Percentiles rank a stretch among this genome's conserved stretches.
These are phyloP conservation scores for Lasioglossum pauxillum DNA, from an alignment of 2,888 invertebrate genomes.

Conservation along the genomic window DNA sequence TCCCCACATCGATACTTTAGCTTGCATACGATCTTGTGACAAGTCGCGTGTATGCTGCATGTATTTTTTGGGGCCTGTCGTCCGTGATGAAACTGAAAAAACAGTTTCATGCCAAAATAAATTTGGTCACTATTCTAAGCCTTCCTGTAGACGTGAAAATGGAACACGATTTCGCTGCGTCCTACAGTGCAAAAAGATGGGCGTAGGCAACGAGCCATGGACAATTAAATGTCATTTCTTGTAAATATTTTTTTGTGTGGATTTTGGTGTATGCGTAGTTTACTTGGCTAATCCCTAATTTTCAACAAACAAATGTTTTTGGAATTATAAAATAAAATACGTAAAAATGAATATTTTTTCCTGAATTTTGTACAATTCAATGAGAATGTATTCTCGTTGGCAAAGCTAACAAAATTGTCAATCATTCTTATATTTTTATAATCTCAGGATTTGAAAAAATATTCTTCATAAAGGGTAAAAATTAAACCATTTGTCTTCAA, in stretches of 20 bases:
- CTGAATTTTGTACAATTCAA: too few species aligned
- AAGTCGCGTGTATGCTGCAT: background rate
- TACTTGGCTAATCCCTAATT: background rate
- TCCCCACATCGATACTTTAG: conserved; percentile 44
- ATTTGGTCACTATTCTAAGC: background rate
- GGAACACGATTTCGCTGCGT: background rate
- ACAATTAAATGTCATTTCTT: background rate
- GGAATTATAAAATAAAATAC: background rate
- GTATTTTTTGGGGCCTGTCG: background rate
- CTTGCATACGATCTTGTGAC: background rate
- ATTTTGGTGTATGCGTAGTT: background rate
- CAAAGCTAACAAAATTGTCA: too few species aligned
- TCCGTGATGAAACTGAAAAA: background rate
- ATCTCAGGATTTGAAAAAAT: too few species aligned
- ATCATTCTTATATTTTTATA: too few species aligned
- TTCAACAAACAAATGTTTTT: background rate
- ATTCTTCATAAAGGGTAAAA: too few species aligned
- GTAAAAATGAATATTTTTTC: too few species aligned
- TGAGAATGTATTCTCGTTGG: too few species aligned
- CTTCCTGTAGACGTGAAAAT: too few species aligned
- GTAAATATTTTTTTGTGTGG: background rate
- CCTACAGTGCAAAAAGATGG: background rate
- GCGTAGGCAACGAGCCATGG: background rate
- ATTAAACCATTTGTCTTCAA: too few species aligned
- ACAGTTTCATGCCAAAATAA: background rate